A percentile compares a stretch with the other conserved stretches of the same genome.
Evolutionary conservation across 92 coral and sea anemone species (phyloP).

Genomic region (Diadumene lineata): DNA sequence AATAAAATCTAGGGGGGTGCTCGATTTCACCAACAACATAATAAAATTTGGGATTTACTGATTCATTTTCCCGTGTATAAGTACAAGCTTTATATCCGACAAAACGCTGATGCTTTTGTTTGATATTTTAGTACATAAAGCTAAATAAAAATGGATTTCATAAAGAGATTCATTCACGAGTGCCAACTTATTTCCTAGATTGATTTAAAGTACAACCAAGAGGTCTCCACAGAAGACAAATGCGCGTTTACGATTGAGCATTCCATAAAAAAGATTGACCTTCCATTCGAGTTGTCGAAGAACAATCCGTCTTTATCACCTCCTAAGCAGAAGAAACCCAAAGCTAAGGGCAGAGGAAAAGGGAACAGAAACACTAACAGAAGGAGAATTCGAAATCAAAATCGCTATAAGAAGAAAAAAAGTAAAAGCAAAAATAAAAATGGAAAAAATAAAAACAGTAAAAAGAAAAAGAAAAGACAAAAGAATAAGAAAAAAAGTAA

Average conservation of each 20-base stretch:
- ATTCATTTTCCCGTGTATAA: too few relatives aligned
- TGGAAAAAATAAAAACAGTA: constrained; percentile 34
- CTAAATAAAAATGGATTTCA: too few relatives aligned
- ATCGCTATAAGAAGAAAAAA: neutral
- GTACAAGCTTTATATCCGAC: too few relatives aligned
- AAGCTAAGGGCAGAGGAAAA: constrained; percentile 16
- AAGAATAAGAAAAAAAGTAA: constrained; percentile 30
- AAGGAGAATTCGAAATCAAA: constrained; percentile 3
- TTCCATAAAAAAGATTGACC: constrained; percentile 41
- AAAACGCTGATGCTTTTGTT: too few relatives aligned
- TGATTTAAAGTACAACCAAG: constrained; percentile 80
- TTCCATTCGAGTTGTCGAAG: neutral
- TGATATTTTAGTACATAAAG: too few relatives aligned
- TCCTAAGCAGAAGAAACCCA: neutral
- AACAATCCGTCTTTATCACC: constrained; percentile 22
- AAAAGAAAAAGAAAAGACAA: constrained; percentile 43
- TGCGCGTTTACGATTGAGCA: constrained; percentile 71
- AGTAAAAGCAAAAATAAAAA: constrained; percentile 13
- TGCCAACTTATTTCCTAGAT: constrained; percentile 62
- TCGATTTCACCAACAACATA: too few relatives aligned
- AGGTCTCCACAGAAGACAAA: constrained; percentile 60
- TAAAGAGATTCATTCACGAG: too few relatives aligned
- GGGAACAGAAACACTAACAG: neutral
- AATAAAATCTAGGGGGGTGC: too few relatives aligned
- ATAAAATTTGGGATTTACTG: too few relatives aligned